Evolutionary conservation across 2,888 invertebrate genomes (phyloP), one percentile per base, ranked within the genome.

Genomic region (Lordiphosa fenestrarum): DNA sequence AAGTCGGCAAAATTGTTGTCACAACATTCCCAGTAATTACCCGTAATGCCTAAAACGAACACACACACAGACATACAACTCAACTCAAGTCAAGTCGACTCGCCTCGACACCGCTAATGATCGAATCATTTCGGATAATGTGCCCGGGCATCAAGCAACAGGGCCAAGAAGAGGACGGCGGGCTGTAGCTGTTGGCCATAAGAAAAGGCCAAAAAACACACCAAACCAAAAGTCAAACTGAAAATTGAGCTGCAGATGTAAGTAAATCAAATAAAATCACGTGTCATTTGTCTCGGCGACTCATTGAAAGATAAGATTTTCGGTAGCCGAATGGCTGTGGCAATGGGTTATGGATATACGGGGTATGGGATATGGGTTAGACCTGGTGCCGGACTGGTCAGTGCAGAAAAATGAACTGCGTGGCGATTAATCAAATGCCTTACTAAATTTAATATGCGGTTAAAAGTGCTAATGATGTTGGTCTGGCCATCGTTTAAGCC

Each of bases 211-310:
- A 60, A 54, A 50, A 47, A 15, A 15, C 15, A 65, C 65, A 58
- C 39, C 39, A 50, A 54, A 38, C 54, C 74, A 71, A 75, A 81
- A 84, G 84, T 78, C 78, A 78, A 73, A 78, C 81, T 78, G 72
- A 75, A 77, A 75, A 81, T 81, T 74, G 82, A 83, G 81, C 71
- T 83, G 85, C 69, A 81, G 84, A 85, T 83, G 84, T 80, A 80
- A 84, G 85, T 85, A 84, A 84, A 84, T 85, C 82, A 84, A 85
- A 80, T 84, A 72, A 84, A 84, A 84, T 85, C 80, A 85, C 85
- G 73, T 83, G 71, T 74, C 78, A 84, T 84, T 84, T 82, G 80
- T 85, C 76, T 76, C 66, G 48, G 53, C 63, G 69, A 67, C 68
- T 81, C 83, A 80, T 80, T 80, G 76, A 72, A 73, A 80, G 84